These are phyloP conservation scores for Bombyx mandarina DNA, from an alignment of 1,140 invertebrate species.

Conservation along the genomic window DNA sequence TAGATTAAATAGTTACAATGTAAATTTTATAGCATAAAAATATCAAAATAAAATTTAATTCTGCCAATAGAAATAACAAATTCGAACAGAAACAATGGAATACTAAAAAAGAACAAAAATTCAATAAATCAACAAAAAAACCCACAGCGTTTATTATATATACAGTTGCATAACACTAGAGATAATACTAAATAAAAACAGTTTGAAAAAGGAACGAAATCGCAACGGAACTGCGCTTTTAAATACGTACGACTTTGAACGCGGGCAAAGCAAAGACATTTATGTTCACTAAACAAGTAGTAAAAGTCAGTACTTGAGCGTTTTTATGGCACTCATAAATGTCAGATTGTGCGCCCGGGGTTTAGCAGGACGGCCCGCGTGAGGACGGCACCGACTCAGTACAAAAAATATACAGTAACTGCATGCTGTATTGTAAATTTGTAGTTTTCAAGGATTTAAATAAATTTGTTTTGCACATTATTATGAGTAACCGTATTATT, in stretches of 20 bases:
- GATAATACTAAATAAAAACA: slow-evolving; percentile 62
- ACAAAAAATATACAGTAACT: no score
- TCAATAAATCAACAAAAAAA: slow-evolving; percentile 62
- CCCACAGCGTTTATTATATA: slow-evolving; percentile 66
- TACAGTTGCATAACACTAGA: slow-evolving; percentile 66
- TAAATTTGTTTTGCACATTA: no score
- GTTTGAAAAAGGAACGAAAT: slow-evolving; percentile 57
- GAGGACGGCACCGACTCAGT: slow-evolving; percentile 17
- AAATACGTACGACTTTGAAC: slow-evolving; percentile 67
- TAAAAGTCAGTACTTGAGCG: slow-evolving; percentile 73
- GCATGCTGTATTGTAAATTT: no score
- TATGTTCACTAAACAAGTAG: slow-evolving; percentile 74
- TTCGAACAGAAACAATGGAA: no score
- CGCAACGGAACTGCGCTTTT: slow-evolving; percentile 65
- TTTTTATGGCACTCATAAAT: slow-evolving; percentile 73
- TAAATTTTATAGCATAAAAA: no score
- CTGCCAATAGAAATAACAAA: no score
- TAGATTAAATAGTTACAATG: no score
- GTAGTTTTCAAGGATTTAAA: no score
- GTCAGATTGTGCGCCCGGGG: slow-evolving; percentile 66
- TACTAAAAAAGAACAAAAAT: slow-evolving; percentile 54
- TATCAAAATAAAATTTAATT: no score
- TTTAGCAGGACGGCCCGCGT: slow-evolving; percentile 42
- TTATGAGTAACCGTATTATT: no score
- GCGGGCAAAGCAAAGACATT: slow-evolving; percentile 70